Evolutionary conservation across 2,113 vertebrate species (phyloP).

Genomic region (Artemisiospiza belli): DNA sequence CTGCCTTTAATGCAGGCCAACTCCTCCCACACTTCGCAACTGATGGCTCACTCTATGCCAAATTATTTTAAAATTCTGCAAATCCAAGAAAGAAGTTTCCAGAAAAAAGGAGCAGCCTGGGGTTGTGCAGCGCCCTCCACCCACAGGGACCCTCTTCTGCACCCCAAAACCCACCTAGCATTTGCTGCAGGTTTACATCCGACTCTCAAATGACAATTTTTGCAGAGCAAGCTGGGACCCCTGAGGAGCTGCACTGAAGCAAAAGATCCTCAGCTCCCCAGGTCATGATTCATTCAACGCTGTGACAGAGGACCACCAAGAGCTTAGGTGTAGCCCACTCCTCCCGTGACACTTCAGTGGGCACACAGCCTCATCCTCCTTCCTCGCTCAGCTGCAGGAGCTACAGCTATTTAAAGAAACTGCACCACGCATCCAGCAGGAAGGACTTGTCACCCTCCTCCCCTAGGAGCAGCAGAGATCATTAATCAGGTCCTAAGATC

Average conservation of each 20-base stretch:
- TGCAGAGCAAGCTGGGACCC: background rate
- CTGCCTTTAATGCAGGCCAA: conserved; percentile 45
- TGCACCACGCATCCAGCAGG: background rate
- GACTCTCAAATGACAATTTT: background rate
- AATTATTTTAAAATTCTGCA: conserved; percentile 21
- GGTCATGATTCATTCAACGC: fast-evolving
- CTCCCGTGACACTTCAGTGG: fast-evolving
- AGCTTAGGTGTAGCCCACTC: background rate
- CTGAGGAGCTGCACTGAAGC: background rate
- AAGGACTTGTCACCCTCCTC: background rate
- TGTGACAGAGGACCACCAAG: background rate
- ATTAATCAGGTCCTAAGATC: background rate
- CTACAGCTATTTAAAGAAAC: conserved; percentile 3
- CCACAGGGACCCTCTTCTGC: fast-evolving
- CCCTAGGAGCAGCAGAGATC: background rate
- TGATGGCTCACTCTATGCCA: conserved; percentile 48
- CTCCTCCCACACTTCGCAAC: conserved; percentile 48
- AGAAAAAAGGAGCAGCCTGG: background rate
- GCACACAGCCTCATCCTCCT: background rate
- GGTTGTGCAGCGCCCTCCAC: background rate
- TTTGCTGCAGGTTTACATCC: background rate
- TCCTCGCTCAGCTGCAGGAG: background rate
- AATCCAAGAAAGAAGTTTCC: conserved; percentile 9
- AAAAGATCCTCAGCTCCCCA: background rate
- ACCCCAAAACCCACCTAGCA: background rate